Base-by-base conservation (phyloP, 2,113 vertebrate genomes). In the Brachyhypopomus gauderio region DNA sequence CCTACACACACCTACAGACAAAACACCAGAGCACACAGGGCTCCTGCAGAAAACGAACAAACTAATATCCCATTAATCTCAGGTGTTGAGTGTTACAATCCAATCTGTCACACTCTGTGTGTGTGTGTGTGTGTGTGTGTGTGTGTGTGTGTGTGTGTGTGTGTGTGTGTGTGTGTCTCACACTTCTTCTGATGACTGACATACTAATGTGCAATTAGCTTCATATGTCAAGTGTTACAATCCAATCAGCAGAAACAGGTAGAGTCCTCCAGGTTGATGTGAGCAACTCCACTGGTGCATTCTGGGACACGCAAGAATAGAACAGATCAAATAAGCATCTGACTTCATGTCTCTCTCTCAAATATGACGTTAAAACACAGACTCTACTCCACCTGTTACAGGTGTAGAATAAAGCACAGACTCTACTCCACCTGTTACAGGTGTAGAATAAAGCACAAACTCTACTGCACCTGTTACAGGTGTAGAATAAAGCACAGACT, bases 41-140 rank as follows among this genome's bases (percentile, higher is more conserved):
- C 45, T 58, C 22, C 27, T 62, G 45, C 76, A 71, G 55, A 71
- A 70, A 74, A 58, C 23, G 60, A 34, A 55, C 20, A 67, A 55
- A 63, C 74, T 63, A 82, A 76, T 67, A 76, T 76, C 73, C 69
- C 73, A 77, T 82, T 77, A 82, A 74, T 59, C 38, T 3, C 52
- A 62, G 70, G 60, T 59, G 63, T 77, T 55, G 71, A 82, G 74
- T 77, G 66, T 71, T 77, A 41, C 59, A 52, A 62, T 77, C 64
- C 20, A 77, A 72, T 82, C 55, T 36, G 45, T 14, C 45, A 52
- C 12, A 14, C 45, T 52, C 45, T 14, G 8, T 52, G 11, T 52
- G 8, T 52, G 8, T 52, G 8, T 52, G 8, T 52, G 8, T 52
- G 11, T 52, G 8, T 14, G 8, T 52, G 11, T 52, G 8, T 14